Conservation (phyloP, 1,140 invertebrate genomes). For the Holcopasites calliopsidis region DNA sequence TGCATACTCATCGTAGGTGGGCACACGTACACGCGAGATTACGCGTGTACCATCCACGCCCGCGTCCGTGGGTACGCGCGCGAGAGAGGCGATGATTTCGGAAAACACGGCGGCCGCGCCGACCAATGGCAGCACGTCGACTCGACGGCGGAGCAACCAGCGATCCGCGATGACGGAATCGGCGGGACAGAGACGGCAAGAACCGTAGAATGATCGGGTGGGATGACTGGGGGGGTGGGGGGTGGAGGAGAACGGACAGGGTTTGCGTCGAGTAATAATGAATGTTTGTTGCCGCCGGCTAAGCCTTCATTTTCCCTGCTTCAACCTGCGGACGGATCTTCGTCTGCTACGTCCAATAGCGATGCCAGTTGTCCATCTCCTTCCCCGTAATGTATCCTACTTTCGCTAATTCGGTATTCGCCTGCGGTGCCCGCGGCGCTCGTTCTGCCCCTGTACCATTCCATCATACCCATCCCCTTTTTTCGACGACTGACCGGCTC, state of each 20-base stretch:
- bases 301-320: slow-evolving; percentile 68
- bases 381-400: slow-evolving; percentile 2
- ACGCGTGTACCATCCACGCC: slow-evolving; percentile 29
- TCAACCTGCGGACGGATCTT: slow-evolving; percentile 52
- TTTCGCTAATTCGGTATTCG: slow-evolving; percentile 12
- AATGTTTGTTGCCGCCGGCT: slow-evolving; percentile 69
- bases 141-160: slow-evolving; percentile 53
- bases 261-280: slow-evolving; percentile 68
- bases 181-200: slow-evolving; percentile 54
- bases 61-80: slow-evolving; percentile 45
- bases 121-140: slow-evolving; percentile 64
- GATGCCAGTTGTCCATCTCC: neutral
- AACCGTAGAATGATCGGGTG: slow-evolving; percentile 58
- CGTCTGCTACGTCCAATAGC: slow-evolving; percentile 29
- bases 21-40: slow-evolving; percentile 32
- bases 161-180: slow-evolving; percentile 69
- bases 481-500: neutral
- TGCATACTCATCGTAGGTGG: slow-evolving; percentile 59
- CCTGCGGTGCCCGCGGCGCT: neutral
- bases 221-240: slow-evolving; percentile 56
- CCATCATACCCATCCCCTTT: neutral
- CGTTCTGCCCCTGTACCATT: neutral
- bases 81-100: slow-evolving; percentile 71
- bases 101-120: slow-evolving; percentile 61
- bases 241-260: slow-evolving; percentile 56